These are phyloP conservation scores for Drosophila asahinai DNA, from an alignment of 1,140 invertebrate species.

Conservation along the genomic window DNA sequence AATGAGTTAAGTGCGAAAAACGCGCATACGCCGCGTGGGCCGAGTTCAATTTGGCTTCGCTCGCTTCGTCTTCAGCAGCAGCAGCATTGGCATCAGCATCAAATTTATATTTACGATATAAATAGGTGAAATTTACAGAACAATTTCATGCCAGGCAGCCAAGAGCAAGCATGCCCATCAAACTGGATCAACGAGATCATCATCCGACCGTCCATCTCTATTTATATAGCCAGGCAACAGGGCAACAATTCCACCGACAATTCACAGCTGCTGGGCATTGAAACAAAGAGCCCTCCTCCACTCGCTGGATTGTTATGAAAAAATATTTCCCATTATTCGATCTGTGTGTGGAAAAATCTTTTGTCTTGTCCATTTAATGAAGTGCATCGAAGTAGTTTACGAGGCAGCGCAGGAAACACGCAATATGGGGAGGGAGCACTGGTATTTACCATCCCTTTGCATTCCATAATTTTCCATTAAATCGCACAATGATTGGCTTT, in stretches of 20 bases:
- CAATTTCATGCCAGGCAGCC: slow-evolving; percentile 35
- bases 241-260: slow-evolving; percentile 10
- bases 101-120: slow-evolving; percentile 65
- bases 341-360: slow-evolving; percentile 29
- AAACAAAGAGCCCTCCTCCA: slow-evolving; percentile 8
- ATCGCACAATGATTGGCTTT: slow-evolving; percentile 19
- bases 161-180: slow-evolving; percentile 33
- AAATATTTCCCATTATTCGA: slow-evolving; percentile 36
- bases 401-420: not conserved
- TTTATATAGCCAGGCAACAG: slow-evolving; percentile 37
- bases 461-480: slow-evolving; percentile 12
- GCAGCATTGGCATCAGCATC: slow-evolving; percentile 18
- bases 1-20: slow-evolving; percentile 81
- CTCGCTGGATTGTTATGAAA: slow-evolving; percentile 2
- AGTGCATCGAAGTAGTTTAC: slow-evolving; percentile 37
- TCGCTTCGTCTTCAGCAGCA: slow-evolving; percentile 7
- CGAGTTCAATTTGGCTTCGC: slow-evolving; percentile 15
- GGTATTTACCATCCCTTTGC: not conserved
- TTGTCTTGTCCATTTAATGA: slow-evolving; percentile 38
- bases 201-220: slow-evolving; percentile 39
- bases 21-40: slow-evolving; percentile 72
- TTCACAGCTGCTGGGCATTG: slow-evolving; percentile 33
- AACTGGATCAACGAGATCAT: slow-evolving; percentile 64
- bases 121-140: slow-evolving; percentile 54
- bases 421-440: not conserved